Base-by-base conservation (phyloP, 2,113 vertebrate genomes). In the Pimephales promelas region DNA sequence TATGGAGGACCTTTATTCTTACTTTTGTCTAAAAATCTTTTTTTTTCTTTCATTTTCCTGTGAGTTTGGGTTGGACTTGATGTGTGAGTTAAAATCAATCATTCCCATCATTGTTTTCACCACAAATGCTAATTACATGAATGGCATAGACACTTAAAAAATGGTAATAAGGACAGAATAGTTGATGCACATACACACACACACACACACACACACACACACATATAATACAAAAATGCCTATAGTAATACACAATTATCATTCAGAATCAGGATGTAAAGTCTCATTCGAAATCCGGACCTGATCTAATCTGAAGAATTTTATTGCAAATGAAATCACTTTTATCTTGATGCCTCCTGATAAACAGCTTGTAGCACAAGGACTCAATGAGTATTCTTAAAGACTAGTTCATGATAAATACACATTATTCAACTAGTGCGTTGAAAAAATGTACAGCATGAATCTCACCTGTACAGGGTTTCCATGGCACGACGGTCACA, bases 381-480 rank as follows among this genome's bases (percentile, higher is more conserved):
- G 47, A 56, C 18, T n/a, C 54, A 66, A 8, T 64, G 62, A 31
- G 45, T 13, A 11, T 45, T 45, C 8, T 31, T 31, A 64, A 36
- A 66, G 31, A 36, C 8, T 0, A 61, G 26, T 14, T 61, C 24
- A 14, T 61, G 11, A 13, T 26, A 28, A 28, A 77, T 10, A 22
- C 8, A 76, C 24, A 31, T 56, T 45, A 59, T 57, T 59, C 1
- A 43, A 6, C 43, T 73, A 26, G 7, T 13, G 40, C 7, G 26
- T 9, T 73, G 10, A 47, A 26, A 45, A 20, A 54, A 54, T 20
- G 0, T 20, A 54, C 5, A 2, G 49, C 49, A 54, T 8, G 13
- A 34, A 11, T 22, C 66, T 47, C 52, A 84, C 83, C 83, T 79
- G 83, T 84, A 36, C 83, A 84, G 34, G 83, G 83, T 79, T 79